Evolutionary conservation across 2,888 invertebrate species (phyloP), one percentile per base, ranked within the genome.

Genomic region (Agrotis segetum): DNA sequence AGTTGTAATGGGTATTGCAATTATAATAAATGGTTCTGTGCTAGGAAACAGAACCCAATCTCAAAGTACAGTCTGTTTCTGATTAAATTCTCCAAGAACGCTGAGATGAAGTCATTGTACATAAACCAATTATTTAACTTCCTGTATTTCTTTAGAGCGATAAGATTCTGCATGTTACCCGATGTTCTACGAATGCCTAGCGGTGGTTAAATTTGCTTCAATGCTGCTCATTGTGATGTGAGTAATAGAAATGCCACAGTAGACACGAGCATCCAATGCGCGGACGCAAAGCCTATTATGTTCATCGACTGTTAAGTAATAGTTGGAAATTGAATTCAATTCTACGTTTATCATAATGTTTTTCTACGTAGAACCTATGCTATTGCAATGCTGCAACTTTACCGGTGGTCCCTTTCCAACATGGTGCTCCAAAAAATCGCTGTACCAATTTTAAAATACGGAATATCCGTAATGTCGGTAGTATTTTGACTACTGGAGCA

Each of bases 181-280:
- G n/a, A 40, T 56, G 13, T 58, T 56, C 47, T 49, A 49, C 74
- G 62, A 78, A 69, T 71, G 66, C 61, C 58, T 58, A 55, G 67
- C 55, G 24, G 56, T 52, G 50, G 58, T 69, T 72, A 34, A 7
- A 64, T 72, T 71, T 55, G 58, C 44, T 52, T 52, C 70, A 59
- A 64, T 55, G 67, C 55, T 74, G 55, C 40, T 56, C 62, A 59
- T 80, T 78, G 60, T 64, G 24, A 24, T 50, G 24, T 79, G 62
- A 63, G 63, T 68, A 76, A 70, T 75, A 70, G 69, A 71, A 79
- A 80, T 80, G 70, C 60, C 67, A 66, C 74, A 65, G 74, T 55
- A 78, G 62, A 71, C 79, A 74, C 56, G 79, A 62, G 70, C 81
- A 71, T 67, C 63, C 59, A 64, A 61, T 67, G 60, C 65, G 49